A percentile compares a stretch with the other conserved stretches of the same genome.
phyloP scores from a whole-genome alignment of 2,888 invertebrate genomes.

The Dicycla oo region DNA sequence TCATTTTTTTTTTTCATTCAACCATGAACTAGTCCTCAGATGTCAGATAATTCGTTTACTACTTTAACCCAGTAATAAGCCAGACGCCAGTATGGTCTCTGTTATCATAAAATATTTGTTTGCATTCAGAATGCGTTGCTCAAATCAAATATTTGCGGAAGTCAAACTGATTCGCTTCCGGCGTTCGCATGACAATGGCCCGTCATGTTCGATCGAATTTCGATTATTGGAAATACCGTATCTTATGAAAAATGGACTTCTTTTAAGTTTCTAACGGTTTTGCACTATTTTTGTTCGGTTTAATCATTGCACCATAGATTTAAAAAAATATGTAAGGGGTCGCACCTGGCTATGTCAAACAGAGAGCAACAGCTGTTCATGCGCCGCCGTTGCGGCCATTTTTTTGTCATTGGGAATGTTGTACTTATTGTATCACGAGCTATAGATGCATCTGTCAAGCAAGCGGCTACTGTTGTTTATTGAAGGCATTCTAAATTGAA shows the following conservation, averaged over 20 bases:
- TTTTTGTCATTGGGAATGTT: constrained; percentile 14
- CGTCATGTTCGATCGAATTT: constrained; percentile 69
- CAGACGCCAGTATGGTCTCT: neutral
- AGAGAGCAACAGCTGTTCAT: constrained; percentile 78
- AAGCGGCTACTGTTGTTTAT: neutral
- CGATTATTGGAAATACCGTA: constrained; percentile 58
- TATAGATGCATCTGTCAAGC: constrained; percentile 23
- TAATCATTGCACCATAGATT: constrained; percentile 13
- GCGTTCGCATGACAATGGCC: constrained; percentile 64
- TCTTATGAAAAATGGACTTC: constrained; percentile 23
- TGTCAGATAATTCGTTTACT: neutral
- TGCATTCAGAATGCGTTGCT: constrained; percentile 67
- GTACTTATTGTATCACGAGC: constrained; percentile 31
- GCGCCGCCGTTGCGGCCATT: constrained; percentile 57
- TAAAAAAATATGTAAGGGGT: constrained; percentile 31
- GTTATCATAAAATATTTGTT: constrained; percentile 52
- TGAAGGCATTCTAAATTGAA: constrained; percentile 10
- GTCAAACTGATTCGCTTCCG: constrained; percentile 73
- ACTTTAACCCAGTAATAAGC: neutral
- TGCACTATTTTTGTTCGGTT: constrained; percentile 14
- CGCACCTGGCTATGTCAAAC: constrained; percentile 73
- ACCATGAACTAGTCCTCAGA: neutral
- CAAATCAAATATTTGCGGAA: constrained; percentile 78
- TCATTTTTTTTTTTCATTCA: too few species aligned
- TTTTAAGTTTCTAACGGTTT: constrained; percentile 42